Percentiles rank a stretch among this genome's conserved stretches.
phyloP scores from a whole-genome alignment of 2,797 vertebrate genomes.

The Melanotaenia trifasciata region DNA sequence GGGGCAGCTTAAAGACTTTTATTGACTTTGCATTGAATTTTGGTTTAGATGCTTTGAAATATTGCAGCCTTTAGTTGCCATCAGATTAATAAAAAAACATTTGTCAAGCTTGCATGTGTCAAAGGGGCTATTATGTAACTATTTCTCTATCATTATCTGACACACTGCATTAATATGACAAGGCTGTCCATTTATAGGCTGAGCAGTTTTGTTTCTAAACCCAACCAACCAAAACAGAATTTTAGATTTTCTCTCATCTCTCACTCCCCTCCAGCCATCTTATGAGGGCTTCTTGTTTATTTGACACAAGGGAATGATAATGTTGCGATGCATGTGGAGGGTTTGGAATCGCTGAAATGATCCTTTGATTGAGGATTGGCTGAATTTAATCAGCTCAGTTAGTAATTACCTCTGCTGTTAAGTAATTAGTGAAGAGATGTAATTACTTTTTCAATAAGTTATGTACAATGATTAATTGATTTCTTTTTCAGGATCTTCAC shows the following conservation, averaged over 20 bases:
- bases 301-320: background rate
- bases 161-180: background rate
- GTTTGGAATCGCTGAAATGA: background rate
- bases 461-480: slow-evolving; percentile 2
- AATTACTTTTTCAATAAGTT: slow-evolving; percentile 15
- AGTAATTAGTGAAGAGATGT: slow-evolving; percentile 5
- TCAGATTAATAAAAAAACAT: background rate
- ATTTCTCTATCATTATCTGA: background rate
- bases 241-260: background rate
- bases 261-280: no score
- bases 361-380: background rate
- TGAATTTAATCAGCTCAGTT: background rate
- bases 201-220: background rate
- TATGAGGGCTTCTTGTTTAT: background rate
- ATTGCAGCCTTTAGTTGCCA: slow-evolving; percentile 1
- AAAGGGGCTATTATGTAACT: background rate
- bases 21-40: no score
- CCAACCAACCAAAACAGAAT: background rate
- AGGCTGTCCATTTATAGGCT: background rate
- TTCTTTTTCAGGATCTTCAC: background rate
- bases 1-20: no score
- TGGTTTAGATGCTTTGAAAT: no score
- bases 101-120: background rate
- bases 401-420: slow-evolving; percentile 10
- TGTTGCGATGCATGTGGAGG: background rate